phyloP scores from a whole-genome alignment of 2,888 invertebrate genomes.

The Eupithecia exiguata region DNA sequence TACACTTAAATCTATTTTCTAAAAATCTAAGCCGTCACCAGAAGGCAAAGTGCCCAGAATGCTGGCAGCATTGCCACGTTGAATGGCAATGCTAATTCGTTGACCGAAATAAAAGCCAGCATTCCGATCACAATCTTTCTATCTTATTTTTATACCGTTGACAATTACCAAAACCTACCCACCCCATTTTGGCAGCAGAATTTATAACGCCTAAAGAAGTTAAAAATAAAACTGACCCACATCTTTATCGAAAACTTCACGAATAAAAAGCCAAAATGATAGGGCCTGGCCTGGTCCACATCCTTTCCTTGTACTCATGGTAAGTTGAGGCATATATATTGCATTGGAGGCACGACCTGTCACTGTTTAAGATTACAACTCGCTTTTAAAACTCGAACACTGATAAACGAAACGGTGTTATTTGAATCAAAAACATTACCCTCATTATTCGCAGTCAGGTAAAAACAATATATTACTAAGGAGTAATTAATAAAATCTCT shows the following conservation, averaged over 20 bases:
- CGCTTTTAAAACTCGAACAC: constrained; percentile 48
- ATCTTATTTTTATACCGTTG: too few species aligned
- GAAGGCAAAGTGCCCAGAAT: too few species aligned
- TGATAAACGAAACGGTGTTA: constrained; percentile 32
- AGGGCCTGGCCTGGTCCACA: constrained; percentile 15
- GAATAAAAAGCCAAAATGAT: constrained; percentile 9
- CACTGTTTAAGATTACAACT: constrained; percentile 52
- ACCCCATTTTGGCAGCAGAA: not conserved
- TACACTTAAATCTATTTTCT: too few species aligned
- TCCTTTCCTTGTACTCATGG: constrained; percentile 6
- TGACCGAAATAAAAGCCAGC: too few species aligned
- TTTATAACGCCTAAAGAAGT: not conserved
- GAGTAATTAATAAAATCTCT: too few species aligned
- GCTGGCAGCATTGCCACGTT: too few species aligned
- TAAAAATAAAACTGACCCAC: constrained; percentile 9
- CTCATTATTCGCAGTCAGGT: not conserved
- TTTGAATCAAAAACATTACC: not conserved
- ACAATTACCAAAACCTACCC: too few species aligned
- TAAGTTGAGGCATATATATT: constrained; percentile 33
- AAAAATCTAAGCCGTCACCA: too few species aligned
- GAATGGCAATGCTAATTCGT: too few species aligned
- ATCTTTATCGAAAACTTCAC: constrained; percentile 21
- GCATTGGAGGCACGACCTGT: constrained; percentile 47
- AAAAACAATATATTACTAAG: too few species aligned
- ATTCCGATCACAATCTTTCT: too few species aligned